Percentiles rank a stretch among this genome's conserved stretches.
Evolutionary conservation across 37 sponge, comb jelly and placozoan species (phyloP).

Genomic region (Amphimedon queenslandica): DNA sequence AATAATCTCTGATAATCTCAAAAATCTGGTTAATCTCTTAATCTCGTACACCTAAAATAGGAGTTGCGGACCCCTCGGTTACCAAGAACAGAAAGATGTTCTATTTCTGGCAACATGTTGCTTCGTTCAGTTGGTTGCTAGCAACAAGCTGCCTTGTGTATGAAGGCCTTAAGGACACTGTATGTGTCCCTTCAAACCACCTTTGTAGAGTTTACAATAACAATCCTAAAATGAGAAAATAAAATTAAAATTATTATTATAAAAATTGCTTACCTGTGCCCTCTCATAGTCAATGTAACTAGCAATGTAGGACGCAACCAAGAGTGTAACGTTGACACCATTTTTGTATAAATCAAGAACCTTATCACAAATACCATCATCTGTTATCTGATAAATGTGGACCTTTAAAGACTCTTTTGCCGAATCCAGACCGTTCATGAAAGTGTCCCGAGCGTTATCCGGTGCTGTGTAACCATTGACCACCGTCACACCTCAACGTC

Average conservation of each 20-base stretch:
- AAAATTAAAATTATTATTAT: neutral
- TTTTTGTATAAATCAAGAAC: constrained; percentile 36
- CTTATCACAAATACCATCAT: constrained; percentile 43
- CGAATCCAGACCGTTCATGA: constrained; percentile 15
- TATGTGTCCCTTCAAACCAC: constrained; percentile 57
- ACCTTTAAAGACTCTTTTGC: constrained; percentile 37
- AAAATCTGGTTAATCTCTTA: too few relatives aligned
- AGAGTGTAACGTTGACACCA: constrained; percentile 60
- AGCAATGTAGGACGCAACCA: constrained; percentile 66
- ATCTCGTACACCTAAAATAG: too few relatives aligned
- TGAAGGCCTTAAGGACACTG: too few relatives aligned
- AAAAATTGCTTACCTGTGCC: neutral
- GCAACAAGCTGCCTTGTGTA: too few relatives aligned
- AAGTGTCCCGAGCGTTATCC: constrained; percentile 45
- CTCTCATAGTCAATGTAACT: constrained; percentile 36
- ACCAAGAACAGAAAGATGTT: too few relatives aligned
- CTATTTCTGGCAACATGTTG: too few relatives aligned
- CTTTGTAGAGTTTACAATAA: constrained; percentile 54
- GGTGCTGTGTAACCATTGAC: constrained; percentile 61
- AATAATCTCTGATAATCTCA: too few relatives aligned
- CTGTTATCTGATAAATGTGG: constrained; percentile 65
- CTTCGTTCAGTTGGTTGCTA: too few relatives aligned
- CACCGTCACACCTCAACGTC: constrained; percentile 27
- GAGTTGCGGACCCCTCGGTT: too few relatives aligned
- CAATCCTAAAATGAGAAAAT: constrained; percentile 55